These are phyloP conservation scores for Drosophila subpulchrella DNA, from an alignment of 1,140 invertebrate genomes.

Conservation along the genomic window DNA sequence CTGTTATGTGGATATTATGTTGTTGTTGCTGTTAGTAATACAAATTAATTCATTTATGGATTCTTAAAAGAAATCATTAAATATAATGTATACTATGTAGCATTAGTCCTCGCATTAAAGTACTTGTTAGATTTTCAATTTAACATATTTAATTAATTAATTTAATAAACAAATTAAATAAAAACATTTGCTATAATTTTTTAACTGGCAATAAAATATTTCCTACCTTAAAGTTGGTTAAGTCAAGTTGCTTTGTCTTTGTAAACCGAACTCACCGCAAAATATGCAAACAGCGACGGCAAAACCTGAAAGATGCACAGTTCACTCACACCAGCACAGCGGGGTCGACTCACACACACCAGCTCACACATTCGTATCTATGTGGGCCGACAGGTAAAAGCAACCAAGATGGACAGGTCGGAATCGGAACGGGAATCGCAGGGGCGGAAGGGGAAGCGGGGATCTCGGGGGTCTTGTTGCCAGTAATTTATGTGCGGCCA, in stretches of 20 bases:
- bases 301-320: conserved; percentile 44
- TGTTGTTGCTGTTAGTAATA: too few relatives aligned
- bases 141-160: too few relatives aligned
- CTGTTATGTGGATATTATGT: too few relatives aligned
- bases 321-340: conserved; percentile 13
- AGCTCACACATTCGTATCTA: conserved; percentile 36
- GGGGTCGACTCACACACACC: conserved; percentile 2
- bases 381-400: conserved; percentile 67
- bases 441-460: background rate
- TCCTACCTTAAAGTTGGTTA: background rate
- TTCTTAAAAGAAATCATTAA: too few relatives aligned
- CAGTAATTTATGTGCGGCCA: conserved; percentile 79
- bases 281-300: conserved; percentile 55
- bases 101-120: too few relatives aligned
- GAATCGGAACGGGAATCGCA: background rate
- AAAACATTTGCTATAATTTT: too few relatives aligned
- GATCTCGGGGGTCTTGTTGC: conserved; percentile 27
- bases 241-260: background rate
- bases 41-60: too few relatives aligned
- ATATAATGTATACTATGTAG: too few relatives aligned
- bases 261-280: conserved; percentile 4
- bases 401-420: conserved; percentile 50
- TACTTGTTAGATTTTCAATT: too few relatives aligned
- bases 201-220: background rate
- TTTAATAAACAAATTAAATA: too few relatives aligned